Percentiles rank a stretch among this genome's conserved stretches.
Conservation (phyloP, 2,888 invertebrate species). For the Heterodera filipjevi region DNA sequence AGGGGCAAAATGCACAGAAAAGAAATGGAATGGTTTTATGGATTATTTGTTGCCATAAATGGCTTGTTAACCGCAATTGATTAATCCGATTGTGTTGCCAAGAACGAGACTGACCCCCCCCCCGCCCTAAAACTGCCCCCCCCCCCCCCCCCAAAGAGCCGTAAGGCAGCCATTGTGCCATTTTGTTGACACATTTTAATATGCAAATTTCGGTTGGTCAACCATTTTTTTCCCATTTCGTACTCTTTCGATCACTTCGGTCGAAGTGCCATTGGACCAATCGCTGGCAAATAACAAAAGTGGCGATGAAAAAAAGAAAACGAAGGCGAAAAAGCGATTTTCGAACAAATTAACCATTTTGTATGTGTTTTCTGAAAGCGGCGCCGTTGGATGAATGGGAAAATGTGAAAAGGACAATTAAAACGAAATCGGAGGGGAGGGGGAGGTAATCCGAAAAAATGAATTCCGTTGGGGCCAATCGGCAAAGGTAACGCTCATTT, state of each 20-base stretch:
- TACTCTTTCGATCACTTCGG: neutral
- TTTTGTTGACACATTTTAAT: too few relatives aligned
- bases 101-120: too few relatives aligned
- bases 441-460: neutral
- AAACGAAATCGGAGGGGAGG: neutral
- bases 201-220: too few relatives aligned
- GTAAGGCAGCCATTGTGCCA: too few relatives aligned
- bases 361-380: neutral
- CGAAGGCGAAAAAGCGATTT: neutral
- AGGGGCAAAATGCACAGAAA: neutral
- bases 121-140: too few relatives aligned
- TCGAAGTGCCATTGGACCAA: neutral
- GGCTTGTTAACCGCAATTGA: too few relatives aligned
- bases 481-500: neutral
- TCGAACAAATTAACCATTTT: neutral
- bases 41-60: neutral
- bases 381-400: neutral
- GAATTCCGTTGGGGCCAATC: conserved; percentile 1
- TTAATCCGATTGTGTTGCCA: too few relatives aligned
- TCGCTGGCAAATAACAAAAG: neutral
- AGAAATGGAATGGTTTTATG: neutral
- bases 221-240: too few relatives aligned
- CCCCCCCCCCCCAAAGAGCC: too few relatives aligned
- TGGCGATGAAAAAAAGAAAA: neutral
- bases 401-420: neutral